Evolutionary conservation across 2,113 vertebrate species (phyloP).

Genomic region (Mastomys coucha): DNA sequence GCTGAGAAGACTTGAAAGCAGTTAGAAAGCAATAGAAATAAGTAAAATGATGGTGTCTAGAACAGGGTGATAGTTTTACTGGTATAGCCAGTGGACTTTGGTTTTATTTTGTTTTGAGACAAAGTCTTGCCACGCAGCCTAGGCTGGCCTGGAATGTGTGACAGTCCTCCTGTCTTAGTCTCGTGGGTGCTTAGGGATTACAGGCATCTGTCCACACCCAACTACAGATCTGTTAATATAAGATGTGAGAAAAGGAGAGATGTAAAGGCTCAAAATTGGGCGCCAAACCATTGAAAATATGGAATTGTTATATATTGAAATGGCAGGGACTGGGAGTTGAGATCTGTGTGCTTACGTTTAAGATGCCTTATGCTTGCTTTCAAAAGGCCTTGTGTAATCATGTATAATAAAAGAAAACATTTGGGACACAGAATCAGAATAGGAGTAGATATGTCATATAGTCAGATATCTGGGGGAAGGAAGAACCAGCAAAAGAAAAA

Average conservation of each 20-base stretch:
- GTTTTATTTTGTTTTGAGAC: not conserved
- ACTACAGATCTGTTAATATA: not conserved
- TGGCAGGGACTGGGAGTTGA: not conserved
- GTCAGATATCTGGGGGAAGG: not conserved
- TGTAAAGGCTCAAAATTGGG: not conserved
- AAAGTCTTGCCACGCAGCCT: not conserved
- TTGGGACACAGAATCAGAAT: not conserved
- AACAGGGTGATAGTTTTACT: not conserved
- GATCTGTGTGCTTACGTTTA: not conserved
- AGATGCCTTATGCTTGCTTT: not conserved
- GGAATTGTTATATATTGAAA: not conserved
- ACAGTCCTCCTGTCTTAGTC: not conserved
- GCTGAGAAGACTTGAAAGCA: not conserved
- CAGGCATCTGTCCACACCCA: not conserved
- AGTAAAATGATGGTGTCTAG: not conserved
- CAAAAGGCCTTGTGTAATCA: not conserved
- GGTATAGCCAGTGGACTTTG: not conserved
- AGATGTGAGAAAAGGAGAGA: not conserved
- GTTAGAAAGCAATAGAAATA: not conserved
- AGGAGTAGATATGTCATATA: not conserved
- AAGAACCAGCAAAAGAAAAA: constrained; percentile 73
- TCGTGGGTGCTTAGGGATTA: not conserved
- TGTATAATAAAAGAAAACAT: not conserved
- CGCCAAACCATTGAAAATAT: not conserved
- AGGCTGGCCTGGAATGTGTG: not conserved